Evolutionary conservation across 1,140 invertebrate species (phyloP).

Genomic region (Ladona fulva): DNA sequence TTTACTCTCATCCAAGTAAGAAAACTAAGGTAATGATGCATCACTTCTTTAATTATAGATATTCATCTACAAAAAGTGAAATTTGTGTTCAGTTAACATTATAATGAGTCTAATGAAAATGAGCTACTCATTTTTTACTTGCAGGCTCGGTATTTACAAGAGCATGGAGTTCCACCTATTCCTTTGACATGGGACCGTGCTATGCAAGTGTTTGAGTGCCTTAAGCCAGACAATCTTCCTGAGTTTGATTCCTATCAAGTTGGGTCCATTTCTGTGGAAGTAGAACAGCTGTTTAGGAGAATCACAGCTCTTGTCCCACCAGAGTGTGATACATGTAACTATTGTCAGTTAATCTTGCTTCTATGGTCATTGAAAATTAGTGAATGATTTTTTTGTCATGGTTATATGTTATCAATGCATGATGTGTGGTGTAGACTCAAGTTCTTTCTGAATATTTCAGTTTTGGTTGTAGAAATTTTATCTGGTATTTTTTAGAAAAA

Average conservation of each 20-base stretch:
- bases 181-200: constrained; percentile 68
- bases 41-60: neutral
- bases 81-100: no score
- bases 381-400: no score
- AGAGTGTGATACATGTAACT: constrained; percentile 46
- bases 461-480: no score
- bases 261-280: constrained; percentile 62
- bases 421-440: no score
- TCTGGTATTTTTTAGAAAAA: no score
- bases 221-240: constrained; percentile 66
- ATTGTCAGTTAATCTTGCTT: neutral
- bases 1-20: constrained; percentile 77
- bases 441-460: no score
- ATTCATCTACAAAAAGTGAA: no score
- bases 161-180: constrained; percentile 65
- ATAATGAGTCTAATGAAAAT: no score
- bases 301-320: constrained; percentile 64
- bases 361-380: no score
- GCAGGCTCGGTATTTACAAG: constrained; percentile 50
- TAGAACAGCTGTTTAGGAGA: constrained; percentile 64
- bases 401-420: neutral
- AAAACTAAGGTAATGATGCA: constrained; percentile 47
- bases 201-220: constrained; percentile 73
- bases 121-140: neutral
- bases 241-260: constrained; percentile 71